Evolutionary conservation across 1,140 invertebrate species (phyloP).

Genomic region (Lordiphosa collinella): DNA sequence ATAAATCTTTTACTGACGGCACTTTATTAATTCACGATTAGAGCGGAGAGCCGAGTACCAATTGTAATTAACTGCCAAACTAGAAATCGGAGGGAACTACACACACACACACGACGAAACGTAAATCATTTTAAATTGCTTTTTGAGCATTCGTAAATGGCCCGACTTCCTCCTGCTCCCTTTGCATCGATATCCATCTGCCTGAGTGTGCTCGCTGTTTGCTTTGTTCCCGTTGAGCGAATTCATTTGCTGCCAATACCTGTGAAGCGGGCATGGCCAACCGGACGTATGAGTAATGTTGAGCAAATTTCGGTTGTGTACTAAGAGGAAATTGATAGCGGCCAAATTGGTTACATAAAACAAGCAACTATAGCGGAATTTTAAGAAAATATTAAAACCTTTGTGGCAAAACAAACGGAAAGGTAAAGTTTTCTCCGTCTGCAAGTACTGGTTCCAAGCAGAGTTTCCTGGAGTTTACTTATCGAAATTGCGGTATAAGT

Average conservation of each 20-base stretch:
- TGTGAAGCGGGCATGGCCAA: not conserved
- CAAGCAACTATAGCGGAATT: too few species aligned
- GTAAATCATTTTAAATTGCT: constrained; percentile 75
- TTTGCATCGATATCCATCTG: constrained; percentile 24
- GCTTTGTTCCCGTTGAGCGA: constrained; percentile 16
- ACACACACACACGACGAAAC: constrained; percentile 14
- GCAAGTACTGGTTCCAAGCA: too few species aligned
- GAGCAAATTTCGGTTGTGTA: constrained; percentile 6
- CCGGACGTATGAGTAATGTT: constrained; percentile 23
- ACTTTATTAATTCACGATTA: constrained; percentile 74
- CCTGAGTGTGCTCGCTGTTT: constrained; percentile 15
- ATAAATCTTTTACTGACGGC: constrained; percentile 51
- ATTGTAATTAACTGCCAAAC: constrained; percentile 71
- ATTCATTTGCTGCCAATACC: not conserved
- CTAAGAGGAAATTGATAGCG: too few species aligned
- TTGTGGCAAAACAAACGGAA: too few species aligned
- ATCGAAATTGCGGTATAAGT: too few species aligned
- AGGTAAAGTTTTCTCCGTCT: too few species aligned
- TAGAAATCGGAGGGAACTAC: constrained; percentile 29
- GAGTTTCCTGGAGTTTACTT: too few species aligned
- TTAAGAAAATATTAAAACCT: too few species aligned
- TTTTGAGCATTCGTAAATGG: constrained; percentile 66
- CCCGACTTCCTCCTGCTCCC: constrained; percentile 10
- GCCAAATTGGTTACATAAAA: too few species aligned
- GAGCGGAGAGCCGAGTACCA: constrained; percentile 32